Evolutionary conservation across 2,113 vertebrate genomes (phyloP).

Genomic region (Trachemys scripta): DNA sequence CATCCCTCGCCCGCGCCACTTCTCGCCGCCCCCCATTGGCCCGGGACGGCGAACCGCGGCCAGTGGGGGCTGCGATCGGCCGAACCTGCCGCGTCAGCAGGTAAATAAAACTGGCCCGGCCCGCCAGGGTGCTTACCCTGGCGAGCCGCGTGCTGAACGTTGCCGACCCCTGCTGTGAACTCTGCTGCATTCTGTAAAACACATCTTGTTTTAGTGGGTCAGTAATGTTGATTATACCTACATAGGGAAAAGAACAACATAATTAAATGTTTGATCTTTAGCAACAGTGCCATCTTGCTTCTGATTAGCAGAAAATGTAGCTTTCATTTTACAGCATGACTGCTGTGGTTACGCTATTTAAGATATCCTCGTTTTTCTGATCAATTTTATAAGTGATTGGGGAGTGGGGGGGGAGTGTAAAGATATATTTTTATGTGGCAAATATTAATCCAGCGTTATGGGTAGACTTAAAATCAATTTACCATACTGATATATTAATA

Average conservation of each 20-base stretch:
- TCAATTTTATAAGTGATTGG: not conserved
- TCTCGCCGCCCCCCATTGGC: no score
- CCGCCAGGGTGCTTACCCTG: no score
- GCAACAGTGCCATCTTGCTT: conserved; percentile 70
- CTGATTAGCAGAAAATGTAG: not conserved
- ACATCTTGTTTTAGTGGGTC: conserved; percentile 45
- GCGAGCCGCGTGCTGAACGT: no score
- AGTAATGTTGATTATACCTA: conserved; percentile 48
- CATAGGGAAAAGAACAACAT: conserved; percentile 33
- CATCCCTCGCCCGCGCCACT: no score
- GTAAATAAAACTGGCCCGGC: no score
- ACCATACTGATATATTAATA: not conserved
- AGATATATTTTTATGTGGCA: not conserved
- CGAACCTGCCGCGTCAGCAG: no score
- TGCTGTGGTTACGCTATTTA: accelerated
- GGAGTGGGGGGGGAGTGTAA: not conserved
- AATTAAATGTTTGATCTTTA: conserved; percentile 64
- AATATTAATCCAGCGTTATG: not conserved
- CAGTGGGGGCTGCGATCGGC: no score
- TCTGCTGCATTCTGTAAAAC: conserved; percentile 11
- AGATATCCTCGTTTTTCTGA: not conserved
- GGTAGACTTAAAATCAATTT: not conserved
- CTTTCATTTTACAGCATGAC: conserved; percentile 11
- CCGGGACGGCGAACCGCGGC: no score
- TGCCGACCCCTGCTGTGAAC: not conserved